Conservation (phyloP, 2,797 vertebrate species). For the Notoglanidium macrostoma region DNA sequence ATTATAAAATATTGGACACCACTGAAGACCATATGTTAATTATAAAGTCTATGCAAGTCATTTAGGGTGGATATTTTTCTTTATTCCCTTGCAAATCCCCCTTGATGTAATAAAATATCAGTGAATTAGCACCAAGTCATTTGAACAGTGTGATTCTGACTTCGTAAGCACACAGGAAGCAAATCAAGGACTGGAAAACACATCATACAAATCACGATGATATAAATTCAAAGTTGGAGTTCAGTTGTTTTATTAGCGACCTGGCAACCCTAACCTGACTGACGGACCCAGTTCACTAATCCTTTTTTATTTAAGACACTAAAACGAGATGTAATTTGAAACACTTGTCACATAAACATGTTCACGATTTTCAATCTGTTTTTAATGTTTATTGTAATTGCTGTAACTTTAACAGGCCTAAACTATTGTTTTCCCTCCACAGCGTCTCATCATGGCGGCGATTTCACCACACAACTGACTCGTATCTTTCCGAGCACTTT, state of each 20-base stretch:
- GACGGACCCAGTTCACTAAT: background rate
- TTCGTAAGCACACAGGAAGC: background rate
- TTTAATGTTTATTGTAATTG: background rate
- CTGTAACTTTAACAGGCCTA: background rate
- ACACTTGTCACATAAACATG: background rate
- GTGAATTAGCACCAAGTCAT: background rate
- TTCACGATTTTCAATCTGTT: background rate
- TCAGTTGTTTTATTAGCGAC: background rate
- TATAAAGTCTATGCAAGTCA: background rate
- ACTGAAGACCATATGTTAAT: background rate
- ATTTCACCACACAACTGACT: background rate
- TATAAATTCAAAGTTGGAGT: too few species aligned
- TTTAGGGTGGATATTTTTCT: background rate
- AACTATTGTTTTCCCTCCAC: background rate
- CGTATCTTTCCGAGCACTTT: background rate
- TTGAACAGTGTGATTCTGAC: background rate
- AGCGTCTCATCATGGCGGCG: background rate
- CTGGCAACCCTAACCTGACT: background rate
- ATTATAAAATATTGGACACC: background rate
- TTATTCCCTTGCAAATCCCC: background rate
- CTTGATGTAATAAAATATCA: background rate
- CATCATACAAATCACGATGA: background rate
- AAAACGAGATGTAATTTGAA: background rate
- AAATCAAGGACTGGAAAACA: background rate
- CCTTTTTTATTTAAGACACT: background rate